Evolutionary conservation across 2,888 invertebrate genomes (phyloP).

Genomic region (Clepsis dumicolana): DNA sequence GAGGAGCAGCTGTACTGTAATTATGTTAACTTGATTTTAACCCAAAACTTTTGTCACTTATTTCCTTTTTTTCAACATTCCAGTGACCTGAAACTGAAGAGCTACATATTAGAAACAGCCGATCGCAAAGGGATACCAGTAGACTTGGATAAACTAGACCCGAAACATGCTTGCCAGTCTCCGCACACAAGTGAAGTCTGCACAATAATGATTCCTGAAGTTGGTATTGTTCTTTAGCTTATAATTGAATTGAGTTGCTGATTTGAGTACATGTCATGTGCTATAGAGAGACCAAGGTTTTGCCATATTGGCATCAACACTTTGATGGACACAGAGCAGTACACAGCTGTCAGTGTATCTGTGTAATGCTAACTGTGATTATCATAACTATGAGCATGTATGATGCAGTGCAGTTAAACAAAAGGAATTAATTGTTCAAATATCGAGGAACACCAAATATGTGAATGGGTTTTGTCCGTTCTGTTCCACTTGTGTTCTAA

Average conservation of each 20-base stretch:
- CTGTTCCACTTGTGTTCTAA: not conserved
- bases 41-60: not conserved
- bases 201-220: constrained; percentile 71
- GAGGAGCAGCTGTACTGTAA: too few relatives aligned
- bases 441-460: too few relatives aligned
- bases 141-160: constrained; percentile 61
- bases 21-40: not conserved
- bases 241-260: constrained; percentile 6
- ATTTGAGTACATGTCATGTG: constrained; percentile 16
- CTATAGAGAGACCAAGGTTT: not conserved
- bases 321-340: not conserved
- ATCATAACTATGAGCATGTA: too few relatives aligned
- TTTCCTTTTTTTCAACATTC: constrained; percentile 49
- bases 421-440: not conserved
- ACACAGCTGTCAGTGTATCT: not conserved
- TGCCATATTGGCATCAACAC: not conserved
- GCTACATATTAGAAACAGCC: constrained; percentile 63
- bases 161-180: constrained; percentile 52
- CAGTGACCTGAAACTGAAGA: constrained; percentile 69
- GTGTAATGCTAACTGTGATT: too few relatives aligned
- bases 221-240: constrained; percentile 65
- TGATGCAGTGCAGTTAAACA: not conserved
- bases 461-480: not conserved
- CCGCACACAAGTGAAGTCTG: constrained; percentile 65
- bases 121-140: constrained; percentile 63